Percentiles rank a stretch among this genome's conserved stretches.
phyloP scores from a whole-genome alignment of 1,140 invertebrate genomes.

The Solen grandis region DNA sequence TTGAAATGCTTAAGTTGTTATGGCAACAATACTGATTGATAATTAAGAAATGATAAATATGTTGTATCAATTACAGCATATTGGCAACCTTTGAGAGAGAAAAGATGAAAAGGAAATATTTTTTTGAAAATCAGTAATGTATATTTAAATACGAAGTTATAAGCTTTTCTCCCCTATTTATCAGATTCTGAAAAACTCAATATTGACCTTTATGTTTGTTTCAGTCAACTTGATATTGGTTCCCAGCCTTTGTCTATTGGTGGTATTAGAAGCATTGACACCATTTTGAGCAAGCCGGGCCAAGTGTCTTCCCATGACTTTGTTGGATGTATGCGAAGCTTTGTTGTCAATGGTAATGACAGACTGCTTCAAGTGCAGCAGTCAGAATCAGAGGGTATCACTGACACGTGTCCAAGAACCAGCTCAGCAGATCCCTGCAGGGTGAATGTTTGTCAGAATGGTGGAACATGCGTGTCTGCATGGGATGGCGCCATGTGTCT shows the following conservation, averaged over 20 bases:
- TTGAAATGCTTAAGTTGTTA: no score
- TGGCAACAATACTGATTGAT: no score
- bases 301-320: constrained; percentile 95
- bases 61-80: no score
- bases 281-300: constrained; percentile 89
- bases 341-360: constrained; percentile 90
- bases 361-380: constrained; percentile 51
- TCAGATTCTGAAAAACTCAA: no score
- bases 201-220: no score
- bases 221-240: constrained; percentile 51
- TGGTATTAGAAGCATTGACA: constrained; percentile 90
- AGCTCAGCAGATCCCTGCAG: constrained; percentile 76
- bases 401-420: constrained; percentile 87
- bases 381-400: constrained; percentile 82
- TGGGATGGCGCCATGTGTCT: constrained; percentile 84
- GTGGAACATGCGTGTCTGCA: constrained; percentile 89
- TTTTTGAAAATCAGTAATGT: no score
- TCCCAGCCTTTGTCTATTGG: constrained; percentile 90
- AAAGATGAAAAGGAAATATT: no score
- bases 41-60: no score
- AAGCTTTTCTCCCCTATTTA: no score
- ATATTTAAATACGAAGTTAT: no score
- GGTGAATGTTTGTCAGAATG: constrained; percentile 84
- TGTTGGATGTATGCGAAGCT: constrained; percentile 94
- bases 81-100: no score